Base-by-base conservation (phyloP, 2,888 invertebrate genomes). In the Tuberolachnus salignus region DNA sequence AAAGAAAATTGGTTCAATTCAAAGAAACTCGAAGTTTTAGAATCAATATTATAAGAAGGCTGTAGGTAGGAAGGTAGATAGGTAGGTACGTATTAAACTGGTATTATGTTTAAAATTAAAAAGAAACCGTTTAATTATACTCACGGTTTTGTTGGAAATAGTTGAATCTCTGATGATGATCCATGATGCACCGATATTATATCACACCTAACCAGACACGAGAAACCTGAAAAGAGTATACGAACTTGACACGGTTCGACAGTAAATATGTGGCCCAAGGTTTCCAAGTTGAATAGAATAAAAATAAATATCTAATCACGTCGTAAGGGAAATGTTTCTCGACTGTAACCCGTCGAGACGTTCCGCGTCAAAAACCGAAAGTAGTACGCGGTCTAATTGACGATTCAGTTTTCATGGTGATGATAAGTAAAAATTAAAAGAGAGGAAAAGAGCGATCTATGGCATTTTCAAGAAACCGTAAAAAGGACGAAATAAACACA, bases 81-180 rank as follows among this genome's bases (percentile, higher is more conserved):
- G 26, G 0, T 16, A 8, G 16, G 1, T 26, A 66, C 6, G 64
- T 63, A 64, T 46, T 34, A 34, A 34, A 34, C 34, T 34, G 34
- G 34, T 34, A n/a, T n/a, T n/a, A n/a, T n/a, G n/a, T n/a, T n/a
- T n/a, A 34, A 34, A 34, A 6, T 34, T 34, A 6, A 6, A 34
- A 34, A 34, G 2, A 1, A 11, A 19, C 6, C 4, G n/a, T 6
- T n/a, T 21, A 13, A 63, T 61, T 13, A 11, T 16, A 74, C 74
- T 78, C n/a, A 78, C 78, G 78, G 51, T 78, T 69, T 69, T 78
- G 69, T 16, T 78, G 67, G 44, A 78, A 78, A 69, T 78, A 78
- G 34, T 78, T 78, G 51, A 51, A 78, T 51, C 78, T 78, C 9
- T 67, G 78, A 8, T 34, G 34, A 34, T 34, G 34, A 34, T 78